Conservation (phyloP, 1,140 invertebrate species). For the Brachionus plicatilis region DNA sequence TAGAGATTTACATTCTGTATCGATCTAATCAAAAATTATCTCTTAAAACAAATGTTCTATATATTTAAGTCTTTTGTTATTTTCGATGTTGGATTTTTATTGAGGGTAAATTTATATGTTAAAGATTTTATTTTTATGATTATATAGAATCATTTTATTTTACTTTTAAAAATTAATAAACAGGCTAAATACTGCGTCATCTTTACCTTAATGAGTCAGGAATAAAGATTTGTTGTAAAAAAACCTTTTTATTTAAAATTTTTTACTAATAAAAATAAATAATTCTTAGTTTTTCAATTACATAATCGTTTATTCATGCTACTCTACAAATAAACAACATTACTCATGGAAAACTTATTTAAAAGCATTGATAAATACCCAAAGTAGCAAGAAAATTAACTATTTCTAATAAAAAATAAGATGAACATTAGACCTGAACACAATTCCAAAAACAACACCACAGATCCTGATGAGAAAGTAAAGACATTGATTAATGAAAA, state of each 20-base stretch:
- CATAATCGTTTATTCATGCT: background rate
- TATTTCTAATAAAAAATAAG: background rate
- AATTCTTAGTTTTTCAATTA: background rate
- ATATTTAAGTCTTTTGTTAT: too few relatives aligned
- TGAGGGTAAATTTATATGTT: too few relatives aligned
- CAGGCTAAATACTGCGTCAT: background rate
- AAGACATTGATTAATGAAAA: conserved; percentile 84
- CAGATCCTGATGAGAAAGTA: conserved; percentile 87
- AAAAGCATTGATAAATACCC: background rate
- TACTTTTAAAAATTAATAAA: too few relatives aligned
- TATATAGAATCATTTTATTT: too few relatives aligned
- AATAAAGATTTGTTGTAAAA: background rate
- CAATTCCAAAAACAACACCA: conserved; percentile 72
- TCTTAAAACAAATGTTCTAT: too few relatives aligned
- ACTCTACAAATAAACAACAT: background rate
- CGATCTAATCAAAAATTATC: too few relatives aligned
- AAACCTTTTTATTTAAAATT: background rate
- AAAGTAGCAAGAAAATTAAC: background rate
- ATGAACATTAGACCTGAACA: background rate
- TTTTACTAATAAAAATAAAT: background rate
- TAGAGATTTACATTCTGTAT: too few relatives aligned
- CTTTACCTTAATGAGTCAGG: background rate
- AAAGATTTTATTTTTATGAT: too few relatives aligned
- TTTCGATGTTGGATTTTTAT: too few relatives aligned
- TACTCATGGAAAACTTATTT: background rate